Percentiles rank a stretch among this genome's conserved stretches.
These are phyloP conservation scores for Megalops cyprinoides DNA, from an alignment of 2,797 vertebrate genomes.

Conservation along the genomic window DNA sequence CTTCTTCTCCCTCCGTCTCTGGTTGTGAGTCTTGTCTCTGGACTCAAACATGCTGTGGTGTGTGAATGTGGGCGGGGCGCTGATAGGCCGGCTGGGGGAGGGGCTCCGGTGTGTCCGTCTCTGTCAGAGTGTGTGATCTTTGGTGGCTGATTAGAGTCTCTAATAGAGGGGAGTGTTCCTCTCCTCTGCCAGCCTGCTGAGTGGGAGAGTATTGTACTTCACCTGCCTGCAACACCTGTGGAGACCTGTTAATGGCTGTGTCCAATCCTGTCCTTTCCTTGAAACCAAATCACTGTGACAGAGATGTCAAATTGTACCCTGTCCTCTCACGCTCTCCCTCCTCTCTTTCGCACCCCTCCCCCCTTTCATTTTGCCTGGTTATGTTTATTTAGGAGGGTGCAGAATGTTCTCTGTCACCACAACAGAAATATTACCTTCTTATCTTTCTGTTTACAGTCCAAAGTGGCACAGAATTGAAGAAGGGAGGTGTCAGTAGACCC, in stretches of 20 bases:
- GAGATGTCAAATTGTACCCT: not conserved
- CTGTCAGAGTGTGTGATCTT: constrained; percentile 38
- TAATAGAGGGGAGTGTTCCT: constrained; percentile 37
- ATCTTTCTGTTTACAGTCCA: too few species aligned
- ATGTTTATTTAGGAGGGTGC: too few species aligned
- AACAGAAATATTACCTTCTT: too few species aligned
- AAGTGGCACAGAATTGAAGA: too few species aligned
- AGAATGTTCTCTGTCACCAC: too few species aligned
- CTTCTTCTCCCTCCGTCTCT: not conserved
- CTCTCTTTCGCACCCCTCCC: not conserved
- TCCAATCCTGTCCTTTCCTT: not conserved
- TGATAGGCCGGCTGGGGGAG: too few species aligned
- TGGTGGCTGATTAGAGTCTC: constrained; percentile 20
- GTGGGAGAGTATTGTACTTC: constrained; percentile 22
- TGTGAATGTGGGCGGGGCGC: not conserved
- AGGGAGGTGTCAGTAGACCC: too few species aligned
- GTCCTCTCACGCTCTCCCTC: not conserved
- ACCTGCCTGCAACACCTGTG: constrained; percentile 45
- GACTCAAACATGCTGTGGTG: not conserved
- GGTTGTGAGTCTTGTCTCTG: not conserved
- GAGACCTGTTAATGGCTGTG: constrained; percentile 55
- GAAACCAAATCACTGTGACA: not conserved
- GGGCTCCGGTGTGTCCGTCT: constrained; percentile 52
- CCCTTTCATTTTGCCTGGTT: constrained; percentile 27
- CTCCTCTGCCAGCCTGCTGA: constrained; percentile 29